Conservation (phyloP, 2,797 vertebrate species). For the Channa striata region DNA sequence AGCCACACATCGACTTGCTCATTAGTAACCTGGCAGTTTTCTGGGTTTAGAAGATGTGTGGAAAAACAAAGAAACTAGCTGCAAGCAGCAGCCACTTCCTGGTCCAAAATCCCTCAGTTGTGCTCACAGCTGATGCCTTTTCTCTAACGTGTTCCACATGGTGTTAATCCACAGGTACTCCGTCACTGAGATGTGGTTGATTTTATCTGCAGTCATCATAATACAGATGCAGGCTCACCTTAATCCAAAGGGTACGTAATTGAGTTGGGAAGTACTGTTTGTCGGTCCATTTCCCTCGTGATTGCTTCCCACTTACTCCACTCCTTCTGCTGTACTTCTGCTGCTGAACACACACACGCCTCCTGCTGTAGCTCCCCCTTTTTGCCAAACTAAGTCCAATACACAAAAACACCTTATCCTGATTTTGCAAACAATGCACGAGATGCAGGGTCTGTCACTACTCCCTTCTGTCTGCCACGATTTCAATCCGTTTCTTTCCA, state of each 20-base stretch:
- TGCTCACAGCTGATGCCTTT: conserved; percentile 42
- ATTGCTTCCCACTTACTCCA: conserved; percentile 68
- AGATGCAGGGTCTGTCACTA: conserved; percentile 48
- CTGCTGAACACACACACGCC: conserved; percentile 58
- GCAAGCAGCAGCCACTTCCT: conserved; percentile 49
- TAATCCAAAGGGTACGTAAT: conserved; percentile 57
- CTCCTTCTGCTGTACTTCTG: conserved; percentile 57
- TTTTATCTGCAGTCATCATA: conserved; percentile 24
- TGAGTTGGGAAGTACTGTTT: conserved; percentile 62
- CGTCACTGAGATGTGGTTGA: conserved; percentile 18
- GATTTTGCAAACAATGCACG: conserved; percentile 48
- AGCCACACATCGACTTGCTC: conserved; percentile 98
- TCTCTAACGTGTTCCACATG: conserved; percentile 72
- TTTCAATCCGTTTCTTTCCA: conserved; percentile 47
- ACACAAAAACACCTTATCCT: conserved; percentile 49
- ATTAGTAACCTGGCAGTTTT: conserved; percentile 82
- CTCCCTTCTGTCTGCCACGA: conserved; percentile 47
- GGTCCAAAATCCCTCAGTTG: conserved; percentile 42
- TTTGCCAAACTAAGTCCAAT: conserved; percentile 53
- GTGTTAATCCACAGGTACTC: conserved; percentile 74
- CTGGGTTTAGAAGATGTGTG: conserved; percentile 41
- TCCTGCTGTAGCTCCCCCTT: conserved; percentile 53
- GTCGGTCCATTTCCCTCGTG: conserved; percentile 77
- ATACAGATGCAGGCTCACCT: conserved; percentile 53
- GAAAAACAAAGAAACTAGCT: conserved; percentile 13